Evolutionary conservation across 2,888 invertebrate genomes (phyloP), one percentile per base, ranked within the genome.

Genomic region (Chloromyia formosa): DNA sequence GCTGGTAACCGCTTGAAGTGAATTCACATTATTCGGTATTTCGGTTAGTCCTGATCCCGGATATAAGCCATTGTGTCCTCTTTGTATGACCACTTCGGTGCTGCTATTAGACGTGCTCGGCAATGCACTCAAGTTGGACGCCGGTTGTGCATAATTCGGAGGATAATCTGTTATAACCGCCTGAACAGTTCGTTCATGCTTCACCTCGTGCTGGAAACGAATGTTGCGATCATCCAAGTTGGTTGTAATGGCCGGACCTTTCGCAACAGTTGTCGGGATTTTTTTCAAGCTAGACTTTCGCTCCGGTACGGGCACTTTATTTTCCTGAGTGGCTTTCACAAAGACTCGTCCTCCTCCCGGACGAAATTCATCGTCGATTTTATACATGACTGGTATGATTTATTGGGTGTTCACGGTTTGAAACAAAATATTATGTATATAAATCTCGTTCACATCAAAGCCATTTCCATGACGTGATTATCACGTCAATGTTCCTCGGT

Each of bases 1-100:
- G 81, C 94, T 94, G 81, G 92, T 91, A 84, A 94, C 90, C 83
- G 93, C 92, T 85, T 92, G 92, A 81, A 94, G 87, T 81, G 87
- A 87, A 62, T 35, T 54, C 42, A 79, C 78, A 62, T 78, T 79
- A 86, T 86, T 74, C 1, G 77, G 64, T 27, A 66, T 27, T 3
- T 66, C 42, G 7, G 56, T 23, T 20, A 42, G 16, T 42, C 68
- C 74, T 2, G 49, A 62, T 10, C 64, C 56, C 54, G 87, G 86
- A 76, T 85, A 85, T 76, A 86, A 86, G 16, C 79, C 77, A 74
- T 79, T 77, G 10, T 75, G 73, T 12, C 42, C 40, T 12, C 53
- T 56, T 22, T 73, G 66, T 60, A 74, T 77, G 45, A 75, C 73
- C 12, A 75, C 74, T 53, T 75, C 77, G 53, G 71, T 49, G 58